A percentile compares a stretch with the other conserved stretches of the same genome.
Evolutionary conservation across 2,113 vertebrate genomes (phyloP).

Genomic region (Nestor notabilis): DNA sequence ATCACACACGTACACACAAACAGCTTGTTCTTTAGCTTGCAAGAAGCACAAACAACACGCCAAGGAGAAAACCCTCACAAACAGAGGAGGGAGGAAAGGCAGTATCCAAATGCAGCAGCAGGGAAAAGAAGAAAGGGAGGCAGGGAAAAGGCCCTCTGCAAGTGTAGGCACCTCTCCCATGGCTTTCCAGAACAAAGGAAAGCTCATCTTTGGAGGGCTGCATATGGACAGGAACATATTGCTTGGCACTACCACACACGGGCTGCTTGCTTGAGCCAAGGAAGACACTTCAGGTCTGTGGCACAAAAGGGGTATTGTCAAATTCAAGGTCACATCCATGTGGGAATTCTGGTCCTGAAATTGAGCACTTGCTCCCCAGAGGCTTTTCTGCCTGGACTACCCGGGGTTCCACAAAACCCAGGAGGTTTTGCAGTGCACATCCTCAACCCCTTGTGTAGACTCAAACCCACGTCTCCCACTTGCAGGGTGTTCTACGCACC

Average conservation of each 20-base stretch:
- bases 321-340: not conserved
- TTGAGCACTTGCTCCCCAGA: not conserved
- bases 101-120: not conserved
- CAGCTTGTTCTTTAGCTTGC: not conserved
- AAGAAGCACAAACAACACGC: not conserved
- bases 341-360: not conserved
- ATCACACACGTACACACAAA: not conserved
- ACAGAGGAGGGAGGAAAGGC: not conserved
- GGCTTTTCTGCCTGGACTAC: not conserved
- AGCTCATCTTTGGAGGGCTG: not conserved
- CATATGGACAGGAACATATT: not conserved
- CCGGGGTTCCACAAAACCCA: too few relatives aligned
- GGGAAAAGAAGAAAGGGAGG: rapidly evolving
- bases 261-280: not conserved
- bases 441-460: not conserved
- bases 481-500: not conserved
- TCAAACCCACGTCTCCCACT: not conserved
- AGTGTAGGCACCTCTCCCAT: not conserved
- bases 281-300: not conserved
- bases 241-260: not conserved
- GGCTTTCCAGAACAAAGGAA: not conserved
- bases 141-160: not conserved
- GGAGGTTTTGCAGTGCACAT: rapidly evolving
- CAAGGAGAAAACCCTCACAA: not conserved
- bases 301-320: not conserved